Percentiles rank a stretch among this genome's conserved stretches.
phyloP scores from a whole-genome alignment of 64 coral and sea anemone genomes.

The Trachythela sp. region DNA sequence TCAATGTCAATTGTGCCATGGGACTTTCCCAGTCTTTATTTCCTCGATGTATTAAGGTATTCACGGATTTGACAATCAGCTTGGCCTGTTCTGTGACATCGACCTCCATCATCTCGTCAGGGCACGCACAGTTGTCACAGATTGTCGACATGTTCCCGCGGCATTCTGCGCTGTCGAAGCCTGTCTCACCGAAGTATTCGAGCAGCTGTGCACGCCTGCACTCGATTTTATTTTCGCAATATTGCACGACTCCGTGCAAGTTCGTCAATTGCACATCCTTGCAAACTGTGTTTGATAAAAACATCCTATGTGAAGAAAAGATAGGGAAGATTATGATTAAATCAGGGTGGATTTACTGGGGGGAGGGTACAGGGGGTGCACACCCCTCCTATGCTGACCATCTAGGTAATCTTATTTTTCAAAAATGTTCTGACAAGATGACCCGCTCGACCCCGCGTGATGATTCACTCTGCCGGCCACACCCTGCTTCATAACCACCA shows the following conservation, averaged over 20 bases:
- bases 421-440: too few species aligned
- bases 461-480: too few species aligned
- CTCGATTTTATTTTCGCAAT: slow-evolving; percentile 84
- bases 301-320: slow-evolving; percentile 45
- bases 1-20: slow-evolving; percentile 56
- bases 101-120: slow-evolving; percentile 36
- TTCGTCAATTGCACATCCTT: slow-evolving; percentile 85
- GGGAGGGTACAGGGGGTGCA: too few species aligned
- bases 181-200: slow-evolving; percentile 90
- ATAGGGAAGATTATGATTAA: too few species aligned
- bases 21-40: slow-evolving; percentile 68
- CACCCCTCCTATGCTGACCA: too few species aligned
- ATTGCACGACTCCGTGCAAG: slow-evolving; percentile 87
- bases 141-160: slow-evolving; percentile 30
- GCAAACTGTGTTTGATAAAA: slow-evolving; percentile 55
- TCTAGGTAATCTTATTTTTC: too few species aligned
- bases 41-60: slow-evolving; percentile 70
- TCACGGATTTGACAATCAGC: slow-evolving; percentile 72
- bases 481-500: too few species aligned
- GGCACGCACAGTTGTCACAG: slow-evolving; percentile 72
- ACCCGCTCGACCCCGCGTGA: too few species aligned
- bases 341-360: too few species aligned
- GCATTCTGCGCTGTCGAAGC: slow-evolving; percentile 58
- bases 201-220: slow-evolving; percentile 90
- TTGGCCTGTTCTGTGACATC: slow-evolving; percentile 78